These are phyloP conservation scores for Selene dorsalis DNA, from an alignment of 2,797 vertebrate genomes.

Conservation along the genomic window DNA sequence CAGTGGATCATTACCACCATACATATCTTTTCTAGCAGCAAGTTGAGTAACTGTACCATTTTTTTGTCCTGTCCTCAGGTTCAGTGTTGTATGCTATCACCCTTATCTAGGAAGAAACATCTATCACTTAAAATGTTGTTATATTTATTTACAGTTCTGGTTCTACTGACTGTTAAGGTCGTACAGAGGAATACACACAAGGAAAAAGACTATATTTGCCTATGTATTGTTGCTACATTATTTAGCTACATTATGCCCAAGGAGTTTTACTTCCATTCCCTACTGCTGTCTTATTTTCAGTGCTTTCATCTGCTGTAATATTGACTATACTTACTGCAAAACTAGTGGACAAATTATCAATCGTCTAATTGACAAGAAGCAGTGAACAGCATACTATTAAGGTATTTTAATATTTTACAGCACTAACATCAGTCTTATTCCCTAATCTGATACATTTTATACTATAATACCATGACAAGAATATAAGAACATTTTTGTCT, in stretches of 20 bases:
- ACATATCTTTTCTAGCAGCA: not conserved
- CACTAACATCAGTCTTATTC: not conserved
- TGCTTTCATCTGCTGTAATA: not conserved
- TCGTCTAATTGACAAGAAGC: not conserved
- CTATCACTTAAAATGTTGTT: not conserved
- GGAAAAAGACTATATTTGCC: not conserved
- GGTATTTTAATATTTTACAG: not conserved
- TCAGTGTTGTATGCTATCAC: not conserved
- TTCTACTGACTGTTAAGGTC: not conserved
- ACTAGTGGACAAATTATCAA: not conserved
- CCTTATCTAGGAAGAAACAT: not conserved
- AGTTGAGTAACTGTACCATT: not conserved
- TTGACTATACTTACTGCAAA: not conserved
- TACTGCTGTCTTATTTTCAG: not conserved
- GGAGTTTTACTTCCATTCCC: not conserved
- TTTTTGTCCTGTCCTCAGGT: not conserved
- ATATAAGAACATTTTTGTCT: conserved; percentile 15
- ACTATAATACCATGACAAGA: not conserved
- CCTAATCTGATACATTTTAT: not conserved
- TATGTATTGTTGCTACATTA: not conserved
- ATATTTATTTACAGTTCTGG: not conserved
- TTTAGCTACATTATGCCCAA: not conserved
- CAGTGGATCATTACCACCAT: too few relatives aligned
- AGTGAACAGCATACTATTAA: not conserved
- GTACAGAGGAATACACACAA: not conserved